phyloP scores from a whole-genome alignment of 2,888 invertebrate genomes.

The Cynaeus angustus region DNA sequence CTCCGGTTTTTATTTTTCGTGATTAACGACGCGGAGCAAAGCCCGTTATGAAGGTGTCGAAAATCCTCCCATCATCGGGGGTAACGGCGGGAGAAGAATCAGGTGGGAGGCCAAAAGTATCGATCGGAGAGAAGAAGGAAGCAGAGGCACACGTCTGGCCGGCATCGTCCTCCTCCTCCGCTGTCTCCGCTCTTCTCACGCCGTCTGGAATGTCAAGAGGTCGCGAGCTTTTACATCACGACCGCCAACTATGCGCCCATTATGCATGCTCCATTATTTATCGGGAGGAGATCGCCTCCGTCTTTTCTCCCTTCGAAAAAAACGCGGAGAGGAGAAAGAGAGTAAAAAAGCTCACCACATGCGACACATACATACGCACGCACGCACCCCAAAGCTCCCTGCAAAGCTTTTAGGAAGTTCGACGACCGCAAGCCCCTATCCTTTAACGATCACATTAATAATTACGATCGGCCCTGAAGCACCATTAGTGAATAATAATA shows the following conservation, averaged over 20 bases:
- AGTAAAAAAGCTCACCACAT: slow-evolving; percentile 19
- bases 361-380: slow-evolving; percentile 23
- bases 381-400: slow-evolving; percentile 27
- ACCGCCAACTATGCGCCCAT: slow-evolving; percentile 44
- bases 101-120: slow-evolving; percentile 49
- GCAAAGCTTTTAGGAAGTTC: slow-evolving; percentile 34
- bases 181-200: slow-evolving; percentile 42
- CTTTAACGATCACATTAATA: slow-evolving; percentile 39
- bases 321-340: neutral
- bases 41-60: slow-evolving; percentile 35
- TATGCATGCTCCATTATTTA: slow-evolving; percentile 49
- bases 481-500: slow-evolving; percentile 33
- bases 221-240: slow-evolving; percentile 46
- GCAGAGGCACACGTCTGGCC: slow-evolving; percentile 48
- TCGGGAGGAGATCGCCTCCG: slow-evolving; percentile 24
- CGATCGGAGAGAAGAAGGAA: slow-evolving; percentile 49
- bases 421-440: slow-evolving; percentile 43
- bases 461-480: slow-evolving; percentile 27
- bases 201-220: slow-evolving; percentile 49
- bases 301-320: slow-evolving; percentile 9
- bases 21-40: slow-evolving; percentile 42
- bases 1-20: slow-evolving; percentile 34
- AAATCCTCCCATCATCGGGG: slow-evolving; percentile 19
- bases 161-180: slow-evolving; percentile 37
- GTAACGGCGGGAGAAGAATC: slow-evolving; percentile 28